Evolutionary conservation across 2,888 invertebrate species (phyloP).

Genomic region (Protophormia terraenovae): DNA sequence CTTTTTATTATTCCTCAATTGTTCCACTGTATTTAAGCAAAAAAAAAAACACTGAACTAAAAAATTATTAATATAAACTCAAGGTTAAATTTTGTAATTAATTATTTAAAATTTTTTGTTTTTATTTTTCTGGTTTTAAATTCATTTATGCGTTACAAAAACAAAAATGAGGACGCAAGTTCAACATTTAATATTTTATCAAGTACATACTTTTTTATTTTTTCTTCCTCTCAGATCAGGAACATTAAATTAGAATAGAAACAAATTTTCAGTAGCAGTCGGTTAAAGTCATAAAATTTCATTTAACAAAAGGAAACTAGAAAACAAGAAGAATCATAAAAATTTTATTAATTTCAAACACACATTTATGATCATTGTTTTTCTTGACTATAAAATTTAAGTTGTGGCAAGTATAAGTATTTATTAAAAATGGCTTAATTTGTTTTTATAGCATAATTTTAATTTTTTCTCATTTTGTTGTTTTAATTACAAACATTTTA

Average conservation of each 20-base stretch:
- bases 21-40: not conserved
- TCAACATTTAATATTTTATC: slow-evolving; percentile 29
- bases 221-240: not conserved
- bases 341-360: slow-evolving; percentile 41
- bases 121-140: slow-evolving; percentile 21
- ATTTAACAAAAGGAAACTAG: slow-evolving; percentile 52
- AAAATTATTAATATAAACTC: slow-evolving; percentile 29
- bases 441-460: slow-evolving; percentile 63
- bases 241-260: slow-evolving; percentile 26
- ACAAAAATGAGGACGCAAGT: slow-evolving; percentile 52
- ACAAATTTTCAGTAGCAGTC: slow-evolving; percentile 35
- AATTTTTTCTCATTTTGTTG: slow-evolving; percentile 25
- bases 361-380: not conserved
- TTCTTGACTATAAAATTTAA: slow-evolving; percentile 4
- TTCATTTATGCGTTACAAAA: slow-evolving; percentile 55
- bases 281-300: slow-evolving; percentile 62
- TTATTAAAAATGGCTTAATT: slow-evolving; percentile 55
- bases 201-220: not conserved
- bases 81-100: slow-evolving; percentile 52
- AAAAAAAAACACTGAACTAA: not conserved
- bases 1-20: no score
- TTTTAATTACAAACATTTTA: slow-evolving; percentile 43
- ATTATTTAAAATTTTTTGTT: slow-evolving; percentile 28
- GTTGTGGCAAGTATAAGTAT: slow-evolving; percentile 33
- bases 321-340: slow-evolving; percentile 47